A percentile compares a stretch with the other conserved stretches of the same genome.
Conservation (phyloP, 92 coral and sea anemone species). For the Meandrina meandrites region DNA sequence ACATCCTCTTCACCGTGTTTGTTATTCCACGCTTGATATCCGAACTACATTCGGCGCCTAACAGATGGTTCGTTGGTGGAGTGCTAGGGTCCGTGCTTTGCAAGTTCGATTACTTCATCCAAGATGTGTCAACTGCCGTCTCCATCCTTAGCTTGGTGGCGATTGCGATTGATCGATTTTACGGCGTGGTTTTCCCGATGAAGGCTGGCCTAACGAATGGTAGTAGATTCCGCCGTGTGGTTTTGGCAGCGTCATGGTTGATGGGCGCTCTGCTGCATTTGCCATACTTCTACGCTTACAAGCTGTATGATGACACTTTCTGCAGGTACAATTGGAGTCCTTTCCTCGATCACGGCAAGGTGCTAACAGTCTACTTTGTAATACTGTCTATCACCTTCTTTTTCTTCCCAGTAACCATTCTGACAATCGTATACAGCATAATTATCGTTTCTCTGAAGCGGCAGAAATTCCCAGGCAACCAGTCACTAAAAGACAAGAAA, state of each 20-base stretch:
- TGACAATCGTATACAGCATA: constrained; percentile 33
- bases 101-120: constrained; percentile 54
- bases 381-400: constrained; percentile 47
- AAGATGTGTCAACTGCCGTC: constrained; percentile 66
- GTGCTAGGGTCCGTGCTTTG: constrained; percentile 51
- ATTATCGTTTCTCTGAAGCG: constrained; percentile 40
- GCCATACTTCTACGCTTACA: constrained; percentile 59
- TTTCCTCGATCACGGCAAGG: not conserved
- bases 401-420: constrained; percentile 52
- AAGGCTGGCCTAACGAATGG: constrained; percentile 39
- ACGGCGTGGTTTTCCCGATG: constrained; percentile 69
- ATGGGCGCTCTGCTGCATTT: constrained; percentile 43
- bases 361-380: constrained; percentile 20
- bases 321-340: constrained; percentile 55
- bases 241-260: constrained; percentile 54
- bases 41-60: constrained; percentile 21
- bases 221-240: constrained; percentile 28
- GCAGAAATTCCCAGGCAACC: constrained; percentile 64
- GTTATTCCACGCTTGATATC: constrained; percentile 47
- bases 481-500: constrained; percentile 49
- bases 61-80: constrained; percentile 59
- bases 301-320: constrained; percentile 15
- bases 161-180: constrained; percentile 65
- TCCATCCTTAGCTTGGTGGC: constrained; percentile 68
- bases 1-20: constrained; percentile 54